Conservation (phyloP, 2,113 vertebrate species). For the Cairina moschata region DNA sequence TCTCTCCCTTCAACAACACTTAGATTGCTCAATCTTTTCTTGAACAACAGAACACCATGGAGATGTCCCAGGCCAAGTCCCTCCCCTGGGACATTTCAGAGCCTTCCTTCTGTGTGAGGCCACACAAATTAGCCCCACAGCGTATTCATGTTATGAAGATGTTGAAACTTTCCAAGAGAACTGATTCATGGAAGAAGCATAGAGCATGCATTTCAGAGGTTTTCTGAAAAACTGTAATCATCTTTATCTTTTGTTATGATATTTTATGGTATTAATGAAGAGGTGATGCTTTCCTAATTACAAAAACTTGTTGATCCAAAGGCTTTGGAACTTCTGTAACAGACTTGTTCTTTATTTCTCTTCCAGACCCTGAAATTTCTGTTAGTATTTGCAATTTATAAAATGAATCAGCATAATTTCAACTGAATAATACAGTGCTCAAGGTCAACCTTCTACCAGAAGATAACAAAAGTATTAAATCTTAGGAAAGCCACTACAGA, state of each 20-base stretch:
- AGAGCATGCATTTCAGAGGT: neutral
- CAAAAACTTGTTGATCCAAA: neutral
- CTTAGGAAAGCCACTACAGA: neutral
- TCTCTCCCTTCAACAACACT: neutral
- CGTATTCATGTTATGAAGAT: rapidly evolving
- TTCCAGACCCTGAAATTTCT: neutral
- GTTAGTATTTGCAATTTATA: neutral
- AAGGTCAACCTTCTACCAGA: rapidly evolving
- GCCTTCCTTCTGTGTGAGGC: neutral
- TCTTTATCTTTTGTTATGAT: neutral
- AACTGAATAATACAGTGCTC: neutral
- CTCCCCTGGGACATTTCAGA: rapidly evolving
- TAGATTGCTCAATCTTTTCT: neutral
- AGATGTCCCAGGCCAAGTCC: neutral
- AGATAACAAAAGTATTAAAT: neutral
- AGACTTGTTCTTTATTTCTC: neutral
- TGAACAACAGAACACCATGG: neutral
- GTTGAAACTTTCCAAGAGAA: neutral
- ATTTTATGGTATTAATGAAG: neutral
- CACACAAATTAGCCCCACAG: neutral
- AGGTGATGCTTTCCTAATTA: neutral
- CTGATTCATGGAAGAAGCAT: neutral
- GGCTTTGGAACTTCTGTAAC: neutral
- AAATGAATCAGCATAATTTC: neutral
- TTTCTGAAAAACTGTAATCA: neutral